Evolutionary conservation across 2,888 invertebrate species (phyloP).

Genomic region (Rugalucina vietnamica): DNA sequence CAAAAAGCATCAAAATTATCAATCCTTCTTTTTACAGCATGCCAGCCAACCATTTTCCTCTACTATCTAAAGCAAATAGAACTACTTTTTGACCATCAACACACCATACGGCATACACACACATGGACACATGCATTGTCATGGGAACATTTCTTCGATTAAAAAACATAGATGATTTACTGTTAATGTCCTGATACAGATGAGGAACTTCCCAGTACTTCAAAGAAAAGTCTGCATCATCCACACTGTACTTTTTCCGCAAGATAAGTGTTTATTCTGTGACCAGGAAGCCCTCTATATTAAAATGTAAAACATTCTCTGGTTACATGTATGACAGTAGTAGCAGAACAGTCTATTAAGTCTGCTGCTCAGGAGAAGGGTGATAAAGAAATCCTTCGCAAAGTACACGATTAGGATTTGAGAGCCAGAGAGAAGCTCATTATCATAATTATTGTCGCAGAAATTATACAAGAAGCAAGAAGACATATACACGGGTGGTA

Average conservation of each 20-base stretch:
- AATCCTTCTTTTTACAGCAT: no score
- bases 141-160: no score
- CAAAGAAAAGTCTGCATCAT: constrained; percentile 30
- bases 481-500: no score
- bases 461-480: constrained; percentile 29
- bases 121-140: no score
- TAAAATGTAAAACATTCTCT: constrained; percentile 24
- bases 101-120: no score
- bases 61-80: no score
- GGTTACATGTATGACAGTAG: constrained; percentile 32
- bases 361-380: constrained; percentile 10
- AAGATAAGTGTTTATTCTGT: constrained; percentile 44
- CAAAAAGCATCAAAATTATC: no score
- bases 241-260: constrained; percentile 25
- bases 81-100: no score
- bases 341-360: constrained; percentile 40
- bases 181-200: no score
- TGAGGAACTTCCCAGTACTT: neutral
- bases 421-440: constrained; percentile 32
- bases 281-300: constrained; percentile 25
- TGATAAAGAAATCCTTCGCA: constrained; percentile 24
- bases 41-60: no score
- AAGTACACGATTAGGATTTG: constrained; percentile 35
- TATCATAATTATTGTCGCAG: constrained; percentile 37
- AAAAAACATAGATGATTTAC: no score